phyloP scores from a whole-genome alignment of 2,113 vertebrate species.

The Atherinomorus stipes region DNA sequence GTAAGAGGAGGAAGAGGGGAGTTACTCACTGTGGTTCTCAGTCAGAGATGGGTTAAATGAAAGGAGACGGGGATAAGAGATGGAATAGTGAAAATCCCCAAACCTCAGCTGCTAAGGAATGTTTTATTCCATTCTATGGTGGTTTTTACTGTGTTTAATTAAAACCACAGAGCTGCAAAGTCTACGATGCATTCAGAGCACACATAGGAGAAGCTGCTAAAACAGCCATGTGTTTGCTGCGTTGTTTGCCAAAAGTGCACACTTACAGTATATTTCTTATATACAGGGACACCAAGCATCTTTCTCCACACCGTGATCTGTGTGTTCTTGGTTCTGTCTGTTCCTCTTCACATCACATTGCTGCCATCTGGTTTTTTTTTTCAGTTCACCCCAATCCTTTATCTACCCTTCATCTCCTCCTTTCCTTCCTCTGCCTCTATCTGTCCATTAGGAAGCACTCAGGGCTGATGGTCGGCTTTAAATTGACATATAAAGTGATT shows the following conservation, averaged over 20 bases:
- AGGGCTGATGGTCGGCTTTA: slow-evolving; percentile 58
- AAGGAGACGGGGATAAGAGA: slow-evolving; percentile 19
- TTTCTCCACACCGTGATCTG: neutral
- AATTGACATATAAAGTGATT: slow-evolving; percentile 81
- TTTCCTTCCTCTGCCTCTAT: slow-evolving; percentile 35
- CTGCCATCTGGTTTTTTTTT: slow-evolving; percentile 27
- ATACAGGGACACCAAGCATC: neutral
- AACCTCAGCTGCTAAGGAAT: slow-evolving; percentile 1
- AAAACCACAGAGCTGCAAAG: neutral
- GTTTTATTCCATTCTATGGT: slow-evolving; percentile 24
- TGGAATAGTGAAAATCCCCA: neutral
- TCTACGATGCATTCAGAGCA: neutral
- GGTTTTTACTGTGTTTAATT: neutral
- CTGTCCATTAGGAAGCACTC: slow-evolving; percentile 82
- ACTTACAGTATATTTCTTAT: slow-evolving; percentile 35
- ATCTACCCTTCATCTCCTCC: slow-evolving; percentile 56
- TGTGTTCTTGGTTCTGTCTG: neutral
- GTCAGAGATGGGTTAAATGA: slow-evolving; percentile 8
- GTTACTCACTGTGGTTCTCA: slow-evolving; percentile 8
- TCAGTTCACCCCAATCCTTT: slow-evolving; percentile 22
- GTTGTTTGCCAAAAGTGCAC: slow-evolving; percentile 7
- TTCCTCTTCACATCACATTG: slow-evolving; percentile 28
- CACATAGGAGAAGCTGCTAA: neutral
- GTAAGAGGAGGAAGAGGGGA: neutral
- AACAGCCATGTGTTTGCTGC: neutral